A percentile compares a stretch with the other conserved stretches of the same genome.
phyloP scores from a whole-genome alignment of 2,888 invertebrate species.

The Hyppa rectilinea region DNA sequence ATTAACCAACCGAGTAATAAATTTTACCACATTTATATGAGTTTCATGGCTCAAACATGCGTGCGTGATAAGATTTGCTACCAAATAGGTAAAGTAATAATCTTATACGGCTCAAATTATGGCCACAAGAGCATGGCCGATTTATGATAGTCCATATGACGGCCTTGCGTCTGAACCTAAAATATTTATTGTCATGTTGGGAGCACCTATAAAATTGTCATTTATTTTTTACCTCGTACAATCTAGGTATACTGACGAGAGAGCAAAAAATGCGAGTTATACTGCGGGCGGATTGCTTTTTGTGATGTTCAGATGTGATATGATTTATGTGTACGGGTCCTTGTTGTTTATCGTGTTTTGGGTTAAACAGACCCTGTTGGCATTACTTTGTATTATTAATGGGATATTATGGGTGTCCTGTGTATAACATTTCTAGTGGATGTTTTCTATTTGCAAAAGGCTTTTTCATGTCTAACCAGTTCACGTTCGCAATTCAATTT shows the following conservation, averaged over 20 bases:
- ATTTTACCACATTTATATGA: slow-evolving; percentile 52
- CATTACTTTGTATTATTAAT: slow-evolving; percentile 34
- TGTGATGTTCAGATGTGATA: slow-evolving; percentile 54
- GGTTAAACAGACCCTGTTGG: slow-evolving; percentile 23
- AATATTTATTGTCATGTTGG: slow-evolving; percentile 64
- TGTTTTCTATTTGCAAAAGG: background rate
- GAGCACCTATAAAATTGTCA: slow-evolving; percentile 59
- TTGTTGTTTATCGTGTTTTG: slow-evolving; percentile 53
- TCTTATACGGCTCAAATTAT: slow-evolving; percentile 49
- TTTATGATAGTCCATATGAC: slow-evolving; percentile 55
- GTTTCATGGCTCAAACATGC: slow-evolving; percentile 49
- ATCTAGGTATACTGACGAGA: slow-evolving; percentile 48
- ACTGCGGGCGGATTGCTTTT: slow-evolving; percentile 51
- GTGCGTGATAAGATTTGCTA: slow-evolving; percentile 57
- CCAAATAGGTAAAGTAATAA: slow-evolving; percentile 50
- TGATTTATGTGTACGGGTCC: slow-evolving; percentile 50
- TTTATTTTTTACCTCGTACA: slow-evolving; percentile 63
- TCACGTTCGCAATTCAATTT: slow-evolving; percentile 5
- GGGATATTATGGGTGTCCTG: slow-evolving; percentile 15
- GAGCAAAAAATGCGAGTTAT: slow-evolving; percentile 52
- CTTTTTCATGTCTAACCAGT: background rate
- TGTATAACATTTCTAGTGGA: background rate
- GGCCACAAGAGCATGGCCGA: slow-evolving; percentile 24
- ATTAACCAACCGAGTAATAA: slow-evolving; percentile 56
- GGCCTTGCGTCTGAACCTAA: slow-evolving; percentile 51